Base-by-base conservation (phyloP, 1,140 invertebrate species). In the Eciton burchellii region DNA sequence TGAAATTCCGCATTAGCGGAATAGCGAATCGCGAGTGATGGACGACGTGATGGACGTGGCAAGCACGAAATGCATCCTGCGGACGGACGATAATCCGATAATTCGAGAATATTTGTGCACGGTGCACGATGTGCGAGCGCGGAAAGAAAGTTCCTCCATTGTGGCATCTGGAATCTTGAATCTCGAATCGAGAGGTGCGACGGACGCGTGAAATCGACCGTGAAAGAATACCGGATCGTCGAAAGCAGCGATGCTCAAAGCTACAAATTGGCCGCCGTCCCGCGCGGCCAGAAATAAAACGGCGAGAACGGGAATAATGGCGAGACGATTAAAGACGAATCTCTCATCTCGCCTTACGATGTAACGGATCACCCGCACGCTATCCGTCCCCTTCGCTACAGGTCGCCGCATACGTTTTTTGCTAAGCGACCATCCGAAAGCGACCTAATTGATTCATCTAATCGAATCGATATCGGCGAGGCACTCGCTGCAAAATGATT, bases 141-240 rank as follows among this genome's bases (percentile, higher is more conserved):
- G 24, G 71, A 45, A 82, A 82, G 59, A 82, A 82, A 76, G 81
- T 82, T 63, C 21, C 47, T 82, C 21, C 71, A 76, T 82, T 74
- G 57, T 59, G 35, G 47, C 63, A 79, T 79, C 63, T 82, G 71
- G 71, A 73, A 82, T 74, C 71, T 82, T 74, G 81, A 82, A 76
- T 82, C 71, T 77, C 57, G 81, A 76, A 82, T 82, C 81, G 57
- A 76, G 57, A 82, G 59, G 71, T 82, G 57, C 81, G 81, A 76
- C 72, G 81, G 77, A 60, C 47, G 79, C 74, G 82, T 82, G 82
- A 84, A 84, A 84, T 84, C 82, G 77, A 84, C 82, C 82, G 63
- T 84, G 57, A 82, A 84, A 81, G 63, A 84, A 84, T 82, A 84
- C 60, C 54, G 73, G 63, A 71, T 84, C 21, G 57, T 54, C 47